These are phyloP conservation scores for Pollicipes pollicipes DNA, from an alignment of 1,140 invertebrate species.

Conservation along the genomic window DNA sequence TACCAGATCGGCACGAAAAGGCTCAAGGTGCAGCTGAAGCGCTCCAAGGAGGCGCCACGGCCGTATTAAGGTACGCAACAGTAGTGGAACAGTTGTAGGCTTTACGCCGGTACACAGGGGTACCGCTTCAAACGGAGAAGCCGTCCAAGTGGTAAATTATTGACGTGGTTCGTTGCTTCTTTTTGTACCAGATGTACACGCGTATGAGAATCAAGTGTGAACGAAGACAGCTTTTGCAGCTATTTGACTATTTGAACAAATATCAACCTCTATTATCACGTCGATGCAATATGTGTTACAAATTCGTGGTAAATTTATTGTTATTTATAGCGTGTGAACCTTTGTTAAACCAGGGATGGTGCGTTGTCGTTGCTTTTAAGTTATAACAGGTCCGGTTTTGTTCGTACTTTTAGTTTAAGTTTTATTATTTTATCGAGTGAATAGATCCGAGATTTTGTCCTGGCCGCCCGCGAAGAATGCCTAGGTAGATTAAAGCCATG, in stretches of 20 bases:
- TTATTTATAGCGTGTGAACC: neutral
- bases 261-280: neutral
- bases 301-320: neutral
- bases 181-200: neutral
- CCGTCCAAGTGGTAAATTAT: neutral
- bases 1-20: constrained; percentile 94
- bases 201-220: neutral
- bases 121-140: neutral
- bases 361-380: neutral
- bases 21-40: constrained; percentile 92
- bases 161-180: neutral
- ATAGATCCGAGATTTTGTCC: neutral
- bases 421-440: neutral
- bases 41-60: constrained; percentile 42
- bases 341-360: neutral
- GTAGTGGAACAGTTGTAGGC: neutral
- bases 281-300: neutral
- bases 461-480: too few relatives aligned
- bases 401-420: neutral
- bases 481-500: neutral
- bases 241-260: neutral
- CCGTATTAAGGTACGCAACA: neutral
- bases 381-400: neutral
- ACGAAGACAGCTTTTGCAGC: neutral
- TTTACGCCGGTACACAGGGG: neutral